phyloP scores from a whole-genome alignment of 2,888 invertebrate species.

The Nudaria mundana region DNA sequence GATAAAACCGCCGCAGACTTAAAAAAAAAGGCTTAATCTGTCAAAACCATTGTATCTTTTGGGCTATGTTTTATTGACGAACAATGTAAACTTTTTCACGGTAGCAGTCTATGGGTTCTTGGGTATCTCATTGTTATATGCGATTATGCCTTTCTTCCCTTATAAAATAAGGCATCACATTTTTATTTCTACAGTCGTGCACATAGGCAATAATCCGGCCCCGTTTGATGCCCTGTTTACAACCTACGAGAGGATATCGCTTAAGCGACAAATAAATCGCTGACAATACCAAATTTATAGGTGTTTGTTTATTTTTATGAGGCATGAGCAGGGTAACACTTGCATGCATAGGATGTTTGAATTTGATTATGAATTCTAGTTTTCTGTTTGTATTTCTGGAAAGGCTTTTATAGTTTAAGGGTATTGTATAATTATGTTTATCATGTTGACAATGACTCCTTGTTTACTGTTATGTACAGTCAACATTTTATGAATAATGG shows the following conservation, averaged over 20 bases:
- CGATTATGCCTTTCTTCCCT: conserved; percentile 23
- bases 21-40: too few relatives aligned
- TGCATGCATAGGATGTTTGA: too few relatives aligned
- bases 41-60: too few relatives aligned
- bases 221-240: conserved; percentile 66
- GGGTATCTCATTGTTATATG: conserved; percentile 24
- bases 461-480: neutral
- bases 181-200: conserved; percentile 51
- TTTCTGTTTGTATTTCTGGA: conserved; percentile 24
- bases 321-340: too few relatives aligned
- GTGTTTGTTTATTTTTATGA: conserved; percentile 71
- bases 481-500: too few relatives aligned
- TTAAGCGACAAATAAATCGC: conserved; percentile 68
- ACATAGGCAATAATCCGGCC: conserved; percentile 57
- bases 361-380: conserved; percentile 40
- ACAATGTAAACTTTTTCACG: too few relatives aligned
- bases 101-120: conserved; percentile 11
- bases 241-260: conserved; percentile 60
- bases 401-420: conserved; percentile 8
- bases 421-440: neutral
- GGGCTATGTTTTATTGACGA: too few relatives aligned
- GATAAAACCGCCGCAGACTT: too few relatives aligned
- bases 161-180: conserved; percentile 40
- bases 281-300: conserved; percentile 70
- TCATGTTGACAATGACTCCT: neutral